These are phyloP conservation scores for Rousettus madagascariensis DNA, from an alignment of 2,797 vertebrate genomes.

Conservation along the genomic window DNA sequence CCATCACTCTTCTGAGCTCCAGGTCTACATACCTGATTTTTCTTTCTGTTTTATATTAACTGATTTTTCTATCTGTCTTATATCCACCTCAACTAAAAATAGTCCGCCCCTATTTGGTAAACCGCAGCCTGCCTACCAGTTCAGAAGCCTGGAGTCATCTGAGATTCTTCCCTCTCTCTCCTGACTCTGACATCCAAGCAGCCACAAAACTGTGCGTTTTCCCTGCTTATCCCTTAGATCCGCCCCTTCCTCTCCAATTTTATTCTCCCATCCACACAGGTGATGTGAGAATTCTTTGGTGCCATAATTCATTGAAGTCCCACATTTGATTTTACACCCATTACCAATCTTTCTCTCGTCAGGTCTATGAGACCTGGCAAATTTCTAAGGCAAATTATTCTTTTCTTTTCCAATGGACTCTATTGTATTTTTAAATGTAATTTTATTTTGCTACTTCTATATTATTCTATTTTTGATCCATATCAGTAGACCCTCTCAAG, in stretches of 20 bases:
- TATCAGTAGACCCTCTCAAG: neutral
- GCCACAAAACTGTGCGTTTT: neutral
- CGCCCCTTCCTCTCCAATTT: neutral
- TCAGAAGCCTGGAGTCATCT: neutral
- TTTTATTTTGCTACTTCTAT: slow-evolving; percentile 9
- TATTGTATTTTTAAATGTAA: slow-evolving; percentile 9
- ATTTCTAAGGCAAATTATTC: neutral
- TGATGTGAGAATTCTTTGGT: neutral
- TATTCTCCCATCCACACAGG: neutral
- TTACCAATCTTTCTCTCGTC: neutral
- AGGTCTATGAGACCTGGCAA: neutral
- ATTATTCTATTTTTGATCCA: neutral
- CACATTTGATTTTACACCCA: neutral
- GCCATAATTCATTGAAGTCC: neutral
- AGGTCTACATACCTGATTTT: neutral
- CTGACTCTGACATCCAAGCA: neutral
- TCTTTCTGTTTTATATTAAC: neutral
- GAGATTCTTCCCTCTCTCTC: neutral
- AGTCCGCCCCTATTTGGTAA: neutral
- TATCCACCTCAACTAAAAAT: neutral
- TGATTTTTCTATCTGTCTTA: neutral
- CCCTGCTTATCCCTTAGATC: neutral
- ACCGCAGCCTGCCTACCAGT: neutral
- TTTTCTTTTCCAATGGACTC: neutral
- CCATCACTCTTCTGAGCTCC: neutral